These are phyloP conservation scores for Drosophila ohnishii DNA, from an alignment of 1,140 invertebrate species.

Conservation along the genomic window DNA sequence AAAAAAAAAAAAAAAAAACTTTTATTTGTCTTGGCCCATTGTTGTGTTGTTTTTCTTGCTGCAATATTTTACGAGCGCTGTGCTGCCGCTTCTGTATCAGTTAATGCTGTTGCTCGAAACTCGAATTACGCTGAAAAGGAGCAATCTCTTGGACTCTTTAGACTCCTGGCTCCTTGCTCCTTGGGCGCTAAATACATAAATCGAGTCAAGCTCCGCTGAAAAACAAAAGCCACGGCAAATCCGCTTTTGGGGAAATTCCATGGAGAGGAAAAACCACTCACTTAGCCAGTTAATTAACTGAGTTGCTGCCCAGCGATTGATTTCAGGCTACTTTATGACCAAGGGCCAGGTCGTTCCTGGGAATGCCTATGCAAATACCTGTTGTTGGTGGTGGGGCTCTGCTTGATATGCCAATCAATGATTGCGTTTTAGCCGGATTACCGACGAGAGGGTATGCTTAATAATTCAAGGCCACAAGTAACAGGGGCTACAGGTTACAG, in stretches of 20 bases:
- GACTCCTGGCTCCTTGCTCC: neutral
- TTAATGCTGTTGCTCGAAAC: slow-evolving; percentile 38
- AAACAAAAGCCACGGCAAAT: slow-evolving; percentile 18
- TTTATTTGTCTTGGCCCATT: slow-evolving; percentile 62
- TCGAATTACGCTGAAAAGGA: slow-evolving; percentile 53
- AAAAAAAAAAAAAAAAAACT: slow-evolving; percentile 47
- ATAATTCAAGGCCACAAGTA: slow-evolving; percentile 23
- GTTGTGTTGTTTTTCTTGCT: slow-evolving; percentile 39
- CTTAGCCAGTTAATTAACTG: slow-evolving; percentile 50
- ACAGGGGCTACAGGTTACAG: neutral
- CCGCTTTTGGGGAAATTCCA: slow-evolving; percentile 14
- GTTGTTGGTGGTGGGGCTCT: neutral
- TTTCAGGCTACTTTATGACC: neutral
- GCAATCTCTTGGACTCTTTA: slow-evolving; percentile 19
- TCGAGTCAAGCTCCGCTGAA: slow-evolving; percentile 35
- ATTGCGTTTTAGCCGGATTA: slow-evolving; percentile 4
- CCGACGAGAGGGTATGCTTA: neutral
- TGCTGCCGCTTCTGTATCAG: neutral
- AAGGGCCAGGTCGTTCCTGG: neutral
- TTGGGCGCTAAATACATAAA: slow-evolving; percentile 56
- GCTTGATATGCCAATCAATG: slow-evolving; percentile 9
- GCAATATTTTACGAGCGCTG: slow-evolving; percentile 52
- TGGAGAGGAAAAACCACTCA: slow-evolving; percentile 32
- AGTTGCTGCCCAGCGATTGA: slow-evolving; percentile 26
- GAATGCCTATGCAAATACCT: slow-evolving; percentile 42